Conservation (phyloP, 2,888 invertebrate genomes). For the Mycogona germanica region DNA sequence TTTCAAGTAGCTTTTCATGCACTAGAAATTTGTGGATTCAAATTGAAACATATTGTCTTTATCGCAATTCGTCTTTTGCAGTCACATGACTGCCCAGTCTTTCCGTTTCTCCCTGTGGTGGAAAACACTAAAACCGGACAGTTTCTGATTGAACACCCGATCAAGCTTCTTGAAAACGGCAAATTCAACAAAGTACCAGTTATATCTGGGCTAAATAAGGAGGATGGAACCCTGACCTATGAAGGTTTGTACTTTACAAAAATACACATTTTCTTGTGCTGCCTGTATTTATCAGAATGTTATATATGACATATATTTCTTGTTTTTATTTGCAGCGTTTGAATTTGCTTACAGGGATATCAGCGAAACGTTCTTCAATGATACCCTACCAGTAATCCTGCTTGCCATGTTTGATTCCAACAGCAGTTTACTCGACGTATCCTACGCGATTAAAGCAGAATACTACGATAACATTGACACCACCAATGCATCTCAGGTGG, state of each 20-base stretch:
- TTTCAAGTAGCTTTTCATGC: too few species aligned
- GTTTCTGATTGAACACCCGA: conserved; percentile 4
- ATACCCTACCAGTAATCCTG: not conserved
- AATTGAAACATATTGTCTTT: too few species aligned
- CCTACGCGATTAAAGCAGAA: conserved; percentile 14
- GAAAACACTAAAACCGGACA: not conserved
- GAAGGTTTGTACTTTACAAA: too few species aligned
- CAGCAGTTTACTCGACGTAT: conserved; percentile 2
- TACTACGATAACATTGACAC: conserved; percentile 12
- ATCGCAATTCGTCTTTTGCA: not conserved
- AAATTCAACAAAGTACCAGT: conserved; percentile 10
- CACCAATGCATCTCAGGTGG: not conserved
- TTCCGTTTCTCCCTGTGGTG: not conserved
- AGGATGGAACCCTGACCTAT: too few species aligned
- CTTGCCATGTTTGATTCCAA: not conserved
- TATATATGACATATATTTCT: too few species aligned
- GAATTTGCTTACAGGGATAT: not conserved
- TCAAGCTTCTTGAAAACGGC: not conserved
- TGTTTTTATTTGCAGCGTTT: too few species aligned
- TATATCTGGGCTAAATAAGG: not conserved
- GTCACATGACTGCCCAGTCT: not conserved
- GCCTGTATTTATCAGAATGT: too few species aligned
- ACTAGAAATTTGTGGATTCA: too few species aligned
- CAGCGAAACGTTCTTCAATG: conserved; percentile 3
- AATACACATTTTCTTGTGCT: too few species aligned